Evolutionary conservation across 1,140 invertebrate species (phyloP).

Genomic region (Andricus grossulariae): DNA sequence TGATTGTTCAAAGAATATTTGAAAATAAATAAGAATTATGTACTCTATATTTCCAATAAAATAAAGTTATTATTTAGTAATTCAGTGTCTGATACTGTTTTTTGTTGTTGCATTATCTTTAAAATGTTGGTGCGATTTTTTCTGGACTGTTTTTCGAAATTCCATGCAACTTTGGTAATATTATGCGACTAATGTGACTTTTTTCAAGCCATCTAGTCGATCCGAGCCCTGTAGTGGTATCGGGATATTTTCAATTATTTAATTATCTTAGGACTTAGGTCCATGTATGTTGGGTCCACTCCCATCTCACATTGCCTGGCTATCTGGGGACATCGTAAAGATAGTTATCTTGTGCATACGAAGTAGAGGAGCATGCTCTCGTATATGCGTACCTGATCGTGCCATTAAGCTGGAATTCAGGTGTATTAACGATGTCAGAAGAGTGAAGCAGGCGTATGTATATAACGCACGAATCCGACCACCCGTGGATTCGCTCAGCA

Average conservation of each 20-base stretch:
- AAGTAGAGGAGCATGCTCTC: neutral
- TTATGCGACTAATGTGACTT: no score
- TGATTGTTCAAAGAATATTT: no score
- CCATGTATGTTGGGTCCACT: neutral
- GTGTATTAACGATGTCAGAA: constrained; percentile 55
- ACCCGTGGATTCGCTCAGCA: constrained; percentile 48
- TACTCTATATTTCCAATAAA: no score
- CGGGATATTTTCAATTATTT: neutral
- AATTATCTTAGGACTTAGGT: neutral
- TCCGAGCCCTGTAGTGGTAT: neutral
- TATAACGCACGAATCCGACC: constrained; percentile 38
- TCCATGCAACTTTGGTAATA: no score
- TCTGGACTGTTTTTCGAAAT: no score
- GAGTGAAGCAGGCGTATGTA: constrained; percentile 42
- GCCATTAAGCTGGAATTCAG: constrained; percentile 61
- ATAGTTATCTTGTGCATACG: constrained; percentile 46
- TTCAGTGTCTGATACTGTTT: neutral
- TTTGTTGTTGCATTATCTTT: no score
- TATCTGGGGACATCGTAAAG: constrained; percentile 15
- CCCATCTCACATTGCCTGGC: constrained; percentile 39
- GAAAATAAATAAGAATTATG: no score
- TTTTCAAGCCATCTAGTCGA: no score
- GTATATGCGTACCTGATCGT: constrained; percentile 35
- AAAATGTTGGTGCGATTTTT: no score
- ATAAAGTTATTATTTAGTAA: no score